Conservation (phyloP, 1,140 invertebrate genomes). For the Leptopilina clavipes region DNA sequence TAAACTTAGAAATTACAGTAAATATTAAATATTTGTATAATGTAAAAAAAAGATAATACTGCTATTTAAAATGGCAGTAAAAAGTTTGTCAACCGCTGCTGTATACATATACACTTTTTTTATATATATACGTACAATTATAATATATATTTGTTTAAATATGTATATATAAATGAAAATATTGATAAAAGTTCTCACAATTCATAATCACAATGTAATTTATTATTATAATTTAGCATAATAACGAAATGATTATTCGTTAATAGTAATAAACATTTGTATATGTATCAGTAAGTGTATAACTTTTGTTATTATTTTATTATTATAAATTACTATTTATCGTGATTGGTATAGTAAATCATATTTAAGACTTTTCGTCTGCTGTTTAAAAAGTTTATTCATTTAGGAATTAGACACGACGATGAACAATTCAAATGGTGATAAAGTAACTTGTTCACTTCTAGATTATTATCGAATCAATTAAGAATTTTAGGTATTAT, state of each 20-base stretch:
- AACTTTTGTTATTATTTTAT: slow-evolving; percentile 25
- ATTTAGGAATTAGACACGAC: slow-evolving; percentile 4
- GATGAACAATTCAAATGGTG: slow-evolving; percentile 47
- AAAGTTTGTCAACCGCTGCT: slow-evolving; percentile 7
- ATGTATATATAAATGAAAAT: slow-evolving; percentile 15
- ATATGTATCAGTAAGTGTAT: slow-evolving; percentile 41
- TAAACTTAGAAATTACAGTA: too few species aligned
- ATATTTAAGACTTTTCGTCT: background rate
- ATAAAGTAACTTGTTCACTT: slow-evolving; percentile 44
- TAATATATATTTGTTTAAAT: slow-evolving; percentile 37
- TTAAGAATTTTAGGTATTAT: too few species aligned
- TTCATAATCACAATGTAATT: slow-evolving; percentile 23
- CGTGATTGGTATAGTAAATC: background rate
- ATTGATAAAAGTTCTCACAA: slow-evolving; percentile 14
- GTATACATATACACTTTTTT: background rate
- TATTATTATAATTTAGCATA: slow-evolving; percentile 33
- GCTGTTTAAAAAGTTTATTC: background rate
- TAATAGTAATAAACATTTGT: slow-evolving; percentile 6
- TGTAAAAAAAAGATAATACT: background rate
- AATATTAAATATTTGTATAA: too few species aligned
- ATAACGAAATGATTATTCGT: background rate
- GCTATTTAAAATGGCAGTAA: background rate
- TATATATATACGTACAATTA: background rate
- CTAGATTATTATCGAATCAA: background rate
- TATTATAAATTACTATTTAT: background rate